These are phyloP conservation scores for Margaritifera margaritifera DNA, from an alignment of 2,888 invertebrate genomes.

Conservation along the genomic window DNA sequence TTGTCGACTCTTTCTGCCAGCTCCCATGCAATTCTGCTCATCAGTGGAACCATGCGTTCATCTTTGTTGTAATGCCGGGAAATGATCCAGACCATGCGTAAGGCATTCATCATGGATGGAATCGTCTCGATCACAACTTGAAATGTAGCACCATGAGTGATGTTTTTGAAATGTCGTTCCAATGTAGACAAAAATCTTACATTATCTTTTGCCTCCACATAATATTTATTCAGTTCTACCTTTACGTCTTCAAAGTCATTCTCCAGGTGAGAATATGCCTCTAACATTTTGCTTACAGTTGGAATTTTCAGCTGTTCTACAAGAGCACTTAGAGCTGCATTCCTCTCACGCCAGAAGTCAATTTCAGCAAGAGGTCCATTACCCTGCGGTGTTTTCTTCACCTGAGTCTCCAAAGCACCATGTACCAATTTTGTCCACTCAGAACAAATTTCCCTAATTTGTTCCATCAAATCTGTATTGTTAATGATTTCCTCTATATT, in stretches of 20 bases:
- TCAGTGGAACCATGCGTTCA: slow-evolving; percentile 87
- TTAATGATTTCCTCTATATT: slow-evolving; percentile 71
- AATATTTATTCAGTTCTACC: slow-evolving; percentile 79
- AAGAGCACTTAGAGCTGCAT: slow-evolving; percentile 84
- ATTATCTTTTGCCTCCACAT: slow-evolving; percentile 84
- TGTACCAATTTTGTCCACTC: slow-evolving; percentile 76
- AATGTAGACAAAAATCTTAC: slow-evolving; percentile 84
- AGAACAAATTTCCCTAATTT: slow-evolving; percentile 76
- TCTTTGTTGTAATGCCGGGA: slow-evolving; percentile 89
- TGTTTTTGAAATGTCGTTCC: slow-evolving; percentile 83
- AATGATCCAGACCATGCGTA: slow-evolving; percentile 93
- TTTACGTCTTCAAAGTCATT: slow-evolving; percentile 79
- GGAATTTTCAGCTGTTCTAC: slow-evolving; percentile 88
- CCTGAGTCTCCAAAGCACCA: slow-evolving; percentile 64
- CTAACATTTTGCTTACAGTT: slow-evolving; percentile 79
- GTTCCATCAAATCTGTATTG: slow-evolving; percentile 67
- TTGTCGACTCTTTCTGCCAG: slow-evolving; percentile 84
- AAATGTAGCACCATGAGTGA: slow-evolving; percentile 82
- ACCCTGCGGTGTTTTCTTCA: slow-evolving; percentile 75
- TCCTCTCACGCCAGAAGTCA: slow-evolving; percentile 88
- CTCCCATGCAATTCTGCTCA: slow-evolving; percentile 88
- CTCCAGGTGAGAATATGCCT: slow-evolving; percentile 76
- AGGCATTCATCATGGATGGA: slow-evolving; percentile 85
- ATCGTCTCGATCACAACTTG: slow-evolving; percentile 82
- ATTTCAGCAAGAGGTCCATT: slow-evolving; percentile 89